phyloP scores from a whole-genome alignment of 2,113 vertebrate genomes.

The Setophaga kirtlandii region DNA sequence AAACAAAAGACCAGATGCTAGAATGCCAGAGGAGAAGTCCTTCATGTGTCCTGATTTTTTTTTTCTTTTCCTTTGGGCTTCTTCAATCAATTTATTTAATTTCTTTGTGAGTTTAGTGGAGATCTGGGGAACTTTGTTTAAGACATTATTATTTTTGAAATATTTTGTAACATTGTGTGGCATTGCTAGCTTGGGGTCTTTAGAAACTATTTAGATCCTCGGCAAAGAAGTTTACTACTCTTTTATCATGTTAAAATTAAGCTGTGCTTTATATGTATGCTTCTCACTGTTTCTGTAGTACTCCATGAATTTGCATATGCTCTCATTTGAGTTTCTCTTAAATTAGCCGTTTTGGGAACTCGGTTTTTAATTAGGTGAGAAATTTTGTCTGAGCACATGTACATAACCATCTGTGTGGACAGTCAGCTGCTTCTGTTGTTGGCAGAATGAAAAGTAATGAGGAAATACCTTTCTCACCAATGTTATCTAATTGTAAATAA shows the following conservation, averaged over 20 bases:
- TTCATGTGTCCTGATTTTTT: neutral
- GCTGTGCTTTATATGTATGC: neutral
- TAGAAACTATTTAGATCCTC: neutral
- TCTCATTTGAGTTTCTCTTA: neutral
- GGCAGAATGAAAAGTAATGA: neutral
- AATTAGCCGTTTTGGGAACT: neutral
- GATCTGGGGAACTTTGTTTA: neutral
- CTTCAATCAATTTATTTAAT: neutral
- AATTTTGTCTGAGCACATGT: neutral
- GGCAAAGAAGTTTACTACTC: neutral
- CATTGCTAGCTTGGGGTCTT: neutral
- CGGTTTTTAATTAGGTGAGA: neutral
- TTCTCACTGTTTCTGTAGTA: neutral
- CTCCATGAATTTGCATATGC: neutral
- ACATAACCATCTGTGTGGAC: neutral
- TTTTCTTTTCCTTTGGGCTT: neutral
- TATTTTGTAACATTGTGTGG: neutral
- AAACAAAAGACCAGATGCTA: neutral
- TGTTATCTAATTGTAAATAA: neutral
- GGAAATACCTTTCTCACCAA: neutral
- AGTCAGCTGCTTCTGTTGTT: conserved; percentile 7
- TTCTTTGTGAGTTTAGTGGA: neutral
- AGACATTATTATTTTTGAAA: neutral
- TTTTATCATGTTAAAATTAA: neutral
- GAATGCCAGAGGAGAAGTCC: neutral